Evolutionary conservation across 2,888 invertebrate species (phyloP).

Genomic region (Cremastobaeus sp.): DNA sequence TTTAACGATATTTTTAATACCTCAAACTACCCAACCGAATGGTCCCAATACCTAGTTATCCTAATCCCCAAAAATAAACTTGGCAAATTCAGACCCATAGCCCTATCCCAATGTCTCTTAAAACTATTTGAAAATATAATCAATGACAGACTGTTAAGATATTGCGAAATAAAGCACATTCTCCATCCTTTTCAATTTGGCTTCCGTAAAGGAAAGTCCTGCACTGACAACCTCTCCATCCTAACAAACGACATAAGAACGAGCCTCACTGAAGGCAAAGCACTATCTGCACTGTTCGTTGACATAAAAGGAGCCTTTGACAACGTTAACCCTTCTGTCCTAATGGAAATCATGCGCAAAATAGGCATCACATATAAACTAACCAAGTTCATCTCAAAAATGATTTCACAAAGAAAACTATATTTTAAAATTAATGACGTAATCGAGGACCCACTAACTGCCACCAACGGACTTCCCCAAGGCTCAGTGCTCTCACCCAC

Average conservation of each 20-base stretch:
- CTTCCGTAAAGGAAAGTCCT: constrained; percentile 2
- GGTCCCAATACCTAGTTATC: neutral
- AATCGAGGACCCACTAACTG: too few relatives aligned
- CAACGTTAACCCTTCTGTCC: constrained; percentile 4
- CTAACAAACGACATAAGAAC: neutral
- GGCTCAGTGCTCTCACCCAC: too few relatives aligned
- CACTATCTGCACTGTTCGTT: neutral
- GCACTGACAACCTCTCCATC: neutral
- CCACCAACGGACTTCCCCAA: too few relatives aligned
- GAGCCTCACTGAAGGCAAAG: neutral
- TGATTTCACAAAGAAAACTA: neutral
- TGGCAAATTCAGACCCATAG: constrained; percentile 13
- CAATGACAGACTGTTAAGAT: neutral
- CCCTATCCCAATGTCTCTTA: constrained; percentile 9
- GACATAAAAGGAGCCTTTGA: constrained; percentile 17
- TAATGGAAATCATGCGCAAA: neutral
- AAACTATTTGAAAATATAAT: constrained; percentile 15
- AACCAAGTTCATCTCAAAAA: neutral
- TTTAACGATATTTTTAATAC: constrained; percentile 10
- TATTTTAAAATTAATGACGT: too few relatives aligned
- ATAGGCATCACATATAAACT: neutral
- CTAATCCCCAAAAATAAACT: constrained; percentile 10
- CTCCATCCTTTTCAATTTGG: neutral
- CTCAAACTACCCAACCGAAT: constrained; percentile 5
- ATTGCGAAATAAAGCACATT: constrained; percentile 3